Percentiles rank a stretch among this genome's conserved stretches.
Evolutionary conservation across 1,140 invertebrate genomes (phyloP).

Genomic region (Diachasma alloeum): DNA sequence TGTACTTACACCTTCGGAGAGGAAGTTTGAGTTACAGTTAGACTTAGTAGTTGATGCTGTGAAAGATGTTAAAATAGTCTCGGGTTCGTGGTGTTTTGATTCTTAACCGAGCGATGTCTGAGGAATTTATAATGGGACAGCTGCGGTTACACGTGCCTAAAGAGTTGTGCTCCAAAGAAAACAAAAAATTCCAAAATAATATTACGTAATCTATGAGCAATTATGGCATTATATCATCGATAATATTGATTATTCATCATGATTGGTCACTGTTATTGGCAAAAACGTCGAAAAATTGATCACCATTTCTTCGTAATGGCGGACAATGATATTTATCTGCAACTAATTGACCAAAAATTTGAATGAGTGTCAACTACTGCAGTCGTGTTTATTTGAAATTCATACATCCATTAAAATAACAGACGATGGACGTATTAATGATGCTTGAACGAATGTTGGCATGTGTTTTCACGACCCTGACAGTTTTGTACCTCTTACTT

Average conservation of each 20-base stretch:
- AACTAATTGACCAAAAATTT: neutral
- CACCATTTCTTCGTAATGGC: neutral
- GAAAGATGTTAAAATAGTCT: neutral
- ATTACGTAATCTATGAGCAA: neutral
- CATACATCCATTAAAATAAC: neutral
- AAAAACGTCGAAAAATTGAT: too few relatives aligned
- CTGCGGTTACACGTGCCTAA: neutral
- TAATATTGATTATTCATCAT: too few relatives aligned
- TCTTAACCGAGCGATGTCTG: neutral
- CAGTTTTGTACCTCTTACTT: neutral
- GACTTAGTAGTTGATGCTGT: neutral
- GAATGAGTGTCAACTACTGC: neutral
- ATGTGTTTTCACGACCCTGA: constrained; percentile 21
- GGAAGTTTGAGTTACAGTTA: neutral
- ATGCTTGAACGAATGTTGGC: constrained; percentile 35
- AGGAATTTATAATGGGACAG: neutral
- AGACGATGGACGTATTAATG: constrained; percentile 32
- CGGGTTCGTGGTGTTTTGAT: neutral
- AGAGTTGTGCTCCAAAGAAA: neutral
- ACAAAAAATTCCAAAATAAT: neutral
- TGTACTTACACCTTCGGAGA: neutral
- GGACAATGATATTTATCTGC: neutral
- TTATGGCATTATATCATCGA: too few relatives aligned
- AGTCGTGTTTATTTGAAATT: neutral
- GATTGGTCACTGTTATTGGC: too few relatives aligned